Base-by-base conservation (phyloP, 2,113 vertebrate species). In the Cottus gobio region DNA sequence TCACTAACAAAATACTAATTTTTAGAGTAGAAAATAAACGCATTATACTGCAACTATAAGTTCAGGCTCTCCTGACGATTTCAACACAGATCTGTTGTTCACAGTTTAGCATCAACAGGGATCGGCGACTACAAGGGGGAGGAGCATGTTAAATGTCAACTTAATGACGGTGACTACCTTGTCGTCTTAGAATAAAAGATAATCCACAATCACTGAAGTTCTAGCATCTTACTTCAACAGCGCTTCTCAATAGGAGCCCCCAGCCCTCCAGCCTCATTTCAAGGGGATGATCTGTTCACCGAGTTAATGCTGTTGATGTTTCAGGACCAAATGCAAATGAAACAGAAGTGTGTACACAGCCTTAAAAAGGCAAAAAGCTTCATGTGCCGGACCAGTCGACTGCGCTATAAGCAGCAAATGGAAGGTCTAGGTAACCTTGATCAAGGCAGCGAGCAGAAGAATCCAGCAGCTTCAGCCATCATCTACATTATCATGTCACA, bases 381-480 rank as follows among this genome's bases (percentile, higher is more conserved):
- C n/a, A 54, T 54, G 22, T 54, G 28, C 44, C 54, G 39, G 58
- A 67, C 52, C 44, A 52, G 8, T 24, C 3, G 31, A 18, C 20
- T 31, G 18, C n/a, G 20, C 71, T 48, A n/a, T 31, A 24, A 52
- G 54, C 15, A 60, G 44, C 85, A 84, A 74, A 85, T 50, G 71
- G 77, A 71, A 82, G 62, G 65, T 82, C 70, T 61, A 0, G 0
- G 20, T 79, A 85, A 80, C 83, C 88, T 86, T 83, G 81, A 84
- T 50, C 57, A 69, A 57, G 62, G 46, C 67, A 11, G 57, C 30
- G 26, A 54, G 77, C 20, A 66, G 28, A 24, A 68, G 37, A 85
- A 71, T 39, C 39, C 31, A 82, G 80, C 42, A 69, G 57, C 69
- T 52, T 85, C 30, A 58, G 79, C 42, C 69, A 65, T 75, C 4